Evolutionary conservation across 2,797 vertebrate genomes (phyloP).

Genomic region (Sardinella longiceps): DNA sequence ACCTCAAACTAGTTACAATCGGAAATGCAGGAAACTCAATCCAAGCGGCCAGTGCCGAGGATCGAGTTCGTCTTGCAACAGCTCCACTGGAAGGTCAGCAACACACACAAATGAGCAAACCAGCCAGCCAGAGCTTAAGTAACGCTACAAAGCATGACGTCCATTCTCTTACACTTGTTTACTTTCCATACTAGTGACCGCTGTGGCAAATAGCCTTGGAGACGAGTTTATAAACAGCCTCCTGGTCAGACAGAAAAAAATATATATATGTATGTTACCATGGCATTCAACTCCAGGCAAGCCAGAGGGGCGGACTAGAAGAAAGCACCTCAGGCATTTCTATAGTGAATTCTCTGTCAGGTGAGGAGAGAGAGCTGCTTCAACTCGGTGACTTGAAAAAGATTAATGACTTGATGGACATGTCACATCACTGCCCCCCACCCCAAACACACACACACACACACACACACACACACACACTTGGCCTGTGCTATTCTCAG

Average conservation of each 20-base stretch:
- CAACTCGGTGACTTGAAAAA: not conserved
- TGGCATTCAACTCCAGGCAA: slow-evolving; percentile 37
- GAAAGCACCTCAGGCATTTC: slow-evolving; percentile 44
- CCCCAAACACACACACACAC: too few relatives aligned
- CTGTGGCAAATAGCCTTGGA: not conserved
- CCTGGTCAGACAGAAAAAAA: not conserved
- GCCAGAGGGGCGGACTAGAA: slow-evolving; percentile 34
- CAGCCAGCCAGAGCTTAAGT: not conserved
- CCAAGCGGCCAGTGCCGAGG: not conserved
- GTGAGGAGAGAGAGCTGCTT: slow-evolving; percentile 41
- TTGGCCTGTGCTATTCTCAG: slow-evolving; percentile 74
- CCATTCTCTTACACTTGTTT: not conserved
- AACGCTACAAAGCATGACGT: not conserved
- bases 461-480: not conserved
- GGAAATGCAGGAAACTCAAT: not conserved
- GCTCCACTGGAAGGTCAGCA: not conserved
- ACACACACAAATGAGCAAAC: slow-evolving; percentile 4
- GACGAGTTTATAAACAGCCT: not conserved
- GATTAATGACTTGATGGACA: slow-evolving; percentile 50
- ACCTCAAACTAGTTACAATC: not conserved
- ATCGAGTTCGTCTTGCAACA: not conserved
- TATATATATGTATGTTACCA: not conserved
- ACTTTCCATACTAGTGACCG: not conserved
- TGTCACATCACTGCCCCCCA: slow-evolving; percentile 21
- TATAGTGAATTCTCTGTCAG: slow-evolving; percentile 50